Base-by-base conservation (phyloP, 1,140 invertebrate genomes). In the Drosophila sturtevanti region DNA sequence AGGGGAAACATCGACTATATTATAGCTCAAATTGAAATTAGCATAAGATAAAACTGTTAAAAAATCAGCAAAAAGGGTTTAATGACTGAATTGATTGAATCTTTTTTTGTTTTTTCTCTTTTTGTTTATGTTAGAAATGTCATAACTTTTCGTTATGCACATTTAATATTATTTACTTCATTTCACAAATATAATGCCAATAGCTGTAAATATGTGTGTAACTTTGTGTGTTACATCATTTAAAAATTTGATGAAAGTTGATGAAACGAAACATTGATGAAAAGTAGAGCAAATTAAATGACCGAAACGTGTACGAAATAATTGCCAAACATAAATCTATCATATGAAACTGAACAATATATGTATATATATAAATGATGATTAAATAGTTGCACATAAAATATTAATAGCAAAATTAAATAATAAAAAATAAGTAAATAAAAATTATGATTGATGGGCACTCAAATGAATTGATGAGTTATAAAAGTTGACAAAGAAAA, bases 41-140 rank as follows among this genome's bases (percentile, higher is more conserved):
- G 27, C 80, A 79, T 79, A 68, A 81, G 31, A 78, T 48, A 56
- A 81, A 81, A 82, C 59, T 81, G 65, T 74, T 70, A 35, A 78
- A 68, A 74, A 62, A 34, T 24, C 38, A 52, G 35, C 4, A 34
- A 48, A 64, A 62, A 35, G 34, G 62, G 52, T 79, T 79, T 79
- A 82, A 82, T 79, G 71, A 80, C 72, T 66, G 9, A 81, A 52
- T 74, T 79, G 67, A 84, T 82, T 71, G 48, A 66, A 67, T 60
- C 64, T 71, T 82, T 79, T 77, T 65, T 63, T 72, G 59, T 68
- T 77, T 84, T 58, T 69, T 79, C 73, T 65, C 59, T 72, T 61
- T 68, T 77, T 84, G 54, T 69, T 61, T 37, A 41, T 51, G 52
- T 51, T 64, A 63, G 54, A 65, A 80, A 48, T 48, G 41, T 48